Conservation (phyloP, 2,113 vertebrate genomes). For the Vireo altiloquus region DNA sequence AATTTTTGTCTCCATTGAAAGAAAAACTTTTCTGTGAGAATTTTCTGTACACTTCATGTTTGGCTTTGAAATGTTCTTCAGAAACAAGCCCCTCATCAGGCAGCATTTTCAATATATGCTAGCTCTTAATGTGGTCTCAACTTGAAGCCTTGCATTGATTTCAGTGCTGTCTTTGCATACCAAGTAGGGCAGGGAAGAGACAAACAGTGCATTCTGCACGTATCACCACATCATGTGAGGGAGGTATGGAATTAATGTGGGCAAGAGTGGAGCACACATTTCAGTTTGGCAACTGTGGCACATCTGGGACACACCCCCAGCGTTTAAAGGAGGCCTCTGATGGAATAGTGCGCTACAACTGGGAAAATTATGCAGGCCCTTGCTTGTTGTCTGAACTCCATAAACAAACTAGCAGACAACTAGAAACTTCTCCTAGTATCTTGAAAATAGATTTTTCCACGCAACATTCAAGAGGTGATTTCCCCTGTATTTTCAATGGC, state of each 20-base stretch:
- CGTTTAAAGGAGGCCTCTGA: not conserved
- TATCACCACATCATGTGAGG: not conserved
- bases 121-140: constrained; percentile 12
- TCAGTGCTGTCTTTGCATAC: constrained; percentile 4
- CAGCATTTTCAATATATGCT: not conserved
- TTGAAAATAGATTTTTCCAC: not conserved
- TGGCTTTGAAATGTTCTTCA: constrained; percentile 8
- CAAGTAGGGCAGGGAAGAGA: not conserved
- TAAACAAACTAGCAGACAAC: not conserved
- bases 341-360: not conserved
- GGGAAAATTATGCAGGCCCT: not conserved
- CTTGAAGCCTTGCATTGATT: constrained; percentile 6
- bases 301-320: not conserved
- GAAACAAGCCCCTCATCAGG: constrained; percentile 1
- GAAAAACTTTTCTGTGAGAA: not conserved
- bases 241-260: not conserved
- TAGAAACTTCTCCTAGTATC: not conserved
- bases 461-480: not conserved
- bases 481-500: not conserved
- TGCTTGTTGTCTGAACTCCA: not conserved
- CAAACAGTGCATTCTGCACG: not conserved
- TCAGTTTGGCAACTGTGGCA: not conserved
- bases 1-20: not conserved
- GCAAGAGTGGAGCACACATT: not conserved
- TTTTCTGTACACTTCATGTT: not conserved